A percentile compares a stretch with the other conserved stretches of the same genome.
These are phyloP conservation scores for Hemistola chrysoprasaria DNA, from an alignment of 2,888 invertebrate species.

Conservation along the genomic window DNA sequence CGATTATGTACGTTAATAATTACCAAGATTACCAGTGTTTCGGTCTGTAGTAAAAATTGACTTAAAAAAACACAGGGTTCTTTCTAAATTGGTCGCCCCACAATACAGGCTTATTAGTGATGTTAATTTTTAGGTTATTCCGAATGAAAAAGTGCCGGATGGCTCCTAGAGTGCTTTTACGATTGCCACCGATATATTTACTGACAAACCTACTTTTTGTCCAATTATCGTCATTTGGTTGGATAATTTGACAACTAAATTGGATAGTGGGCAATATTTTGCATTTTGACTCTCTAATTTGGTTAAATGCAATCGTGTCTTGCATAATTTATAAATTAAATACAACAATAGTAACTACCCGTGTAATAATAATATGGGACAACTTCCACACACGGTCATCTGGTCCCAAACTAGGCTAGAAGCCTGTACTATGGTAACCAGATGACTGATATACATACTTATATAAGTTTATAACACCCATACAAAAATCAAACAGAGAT, in stretches of 20 bases:
- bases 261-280: slow-evolving; percentile 16
- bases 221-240: slow-evolving; percentile 39
- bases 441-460: too few species aligned
- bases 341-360: too few species aligned
- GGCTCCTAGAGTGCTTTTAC: slow-evolving; percentile 74
- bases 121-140: slow-evolving; percentile 73
- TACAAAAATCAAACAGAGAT: too few species aligned
- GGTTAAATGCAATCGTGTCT: background rate
- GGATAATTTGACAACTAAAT: slow-evolving; percentile 31
- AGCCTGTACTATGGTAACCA: too few species aligned
- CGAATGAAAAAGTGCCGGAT: slow-evolving; percentile 51
- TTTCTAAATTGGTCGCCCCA: slow-evolving; percentile 34
- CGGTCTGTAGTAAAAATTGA: slow-evolving; percentile 27
- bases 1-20: too few species aligned
- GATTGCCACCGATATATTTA: slow-evolving; percentile 75
- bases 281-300: slow-evolving; percentile 13
- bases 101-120: slow-evolving; percentile 65
- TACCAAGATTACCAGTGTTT: slow-evolving; percentile 42
- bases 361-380: too few species aligned
- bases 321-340: too few species aligned
- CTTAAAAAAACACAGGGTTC: slow-evolving; percentile 26
- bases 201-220: slow-evolving; percentile 53
- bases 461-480: too few species aligned
- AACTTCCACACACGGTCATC: too few species aligned
- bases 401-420: too few species aligned